Base-by-base conservation (phyloP, 2,113 vertebrate genomes). In the Dipodomys merriami region DNA sequence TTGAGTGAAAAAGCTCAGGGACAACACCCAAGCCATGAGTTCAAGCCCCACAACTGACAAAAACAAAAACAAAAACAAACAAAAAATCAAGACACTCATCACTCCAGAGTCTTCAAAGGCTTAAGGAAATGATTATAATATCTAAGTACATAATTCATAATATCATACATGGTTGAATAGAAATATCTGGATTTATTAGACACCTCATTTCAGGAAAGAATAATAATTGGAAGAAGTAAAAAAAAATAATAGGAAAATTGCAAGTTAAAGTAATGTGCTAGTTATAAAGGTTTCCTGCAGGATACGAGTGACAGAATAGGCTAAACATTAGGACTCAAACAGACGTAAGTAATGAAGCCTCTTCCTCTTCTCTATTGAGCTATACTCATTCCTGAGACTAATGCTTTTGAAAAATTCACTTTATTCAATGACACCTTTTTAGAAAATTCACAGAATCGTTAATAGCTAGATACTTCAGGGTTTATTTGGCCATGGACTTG, bases 281-380 rank as follows among this genome's bases (percentile, higher is more conserved):
- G 22, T 44, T 46, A 30, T 57, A 4, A 7, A n/a, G 60, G 73
- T 60, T 85, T 88, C 35, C 23, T 68, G 64, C 16, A 35, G 35
- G 60, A 44, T n/a, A 81, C 88, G 35, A 90, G 39, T 92, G 76
- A 86, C 83, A 92, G 64, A 5, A 4, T 7, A 65, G 25, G 72
- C 44, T 91, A 96, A 94, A 94, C 81, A 88, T 86, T 88, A 88
- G 71, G 91, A 83, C 53, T 27, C 86, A n/a, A n/a, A n/a, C n/a
- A 80, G 76, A 95, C 33, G 20, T 72, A 83, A 16, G 23, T 6
- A 92, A 44, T 44, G 77, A 88, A 67, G n/a, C 46, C 49, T 74
- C 3, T 69, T 91, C 16, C 35, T 39, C 0, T 76, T 95, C 74
- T 84, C 44, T 72, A 23, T 39, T 72, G 33, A 88, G 72, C 86